phyloP scores from a whole-genome alignment of 2,113 vertebrate species.

The Petromus typicus region DNA sequence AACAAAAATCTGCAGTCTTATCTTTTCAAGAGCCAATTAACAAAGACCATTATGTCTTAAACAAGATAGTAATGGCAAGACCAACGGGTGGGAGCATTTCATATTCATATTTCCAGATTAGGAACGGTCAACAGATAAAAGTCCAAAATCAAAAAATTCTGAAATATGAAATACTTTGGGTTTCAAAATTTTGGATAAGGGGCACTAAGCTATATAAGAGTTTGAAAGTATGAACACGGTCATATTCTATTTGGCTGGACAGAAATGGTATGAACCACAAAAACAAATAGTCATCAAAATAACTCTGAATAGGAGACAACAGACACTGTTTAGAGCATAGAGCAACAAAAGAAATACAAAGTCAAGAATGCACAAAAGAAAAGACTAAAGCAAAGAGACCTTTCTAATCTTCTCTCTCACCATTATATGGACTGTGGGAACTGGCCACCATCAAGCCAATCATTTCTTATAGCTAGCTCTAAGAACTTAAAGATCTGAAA shows the following conservation, averaged over 20 bases:
- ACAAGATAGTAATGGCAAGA: neutral
- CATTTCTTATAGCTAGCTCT: neutral
- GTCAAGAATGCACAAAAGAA: neutral
- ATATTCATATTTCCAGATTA: neutral
- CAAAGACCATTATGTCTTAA: neutral
- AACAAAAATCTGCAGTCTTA: neutral
- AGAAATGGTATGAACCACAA: conserved; percentile 39
- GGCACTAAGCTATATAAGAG: neutral
- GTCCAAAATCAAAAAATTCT: neutral
- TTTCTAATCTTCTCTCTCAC: neutral
- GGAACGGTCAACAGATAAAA: neutral
- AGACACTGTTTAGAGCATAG: conserved; percentile 2
- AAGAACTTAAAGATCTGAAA: conserved; percentile 42
- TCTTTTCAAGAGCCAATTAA: neutral
- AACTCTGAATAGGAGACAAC: neutral
- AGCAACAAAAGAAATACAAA: conserved; percentile 51
- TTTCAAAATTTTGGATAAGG: neutral
- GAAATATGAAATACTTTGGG: neutral
- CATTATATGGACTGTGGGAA: neutral
- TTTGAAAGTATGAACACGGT: conserved; percentile 7
- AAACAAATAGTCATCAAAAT: conserved; percentile 19
- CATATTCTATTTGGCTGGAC: neutral
- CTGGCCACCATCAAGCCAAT: neutral
- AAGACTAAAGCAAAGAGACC: conserved; percentile 3
- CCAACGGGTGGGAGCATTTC: neutral